These are phyloP conservation scores for Caradrina kadenii DNA, from an alignment of 2,888 invertebrate species.

Conservation along the genomic window DNA sequence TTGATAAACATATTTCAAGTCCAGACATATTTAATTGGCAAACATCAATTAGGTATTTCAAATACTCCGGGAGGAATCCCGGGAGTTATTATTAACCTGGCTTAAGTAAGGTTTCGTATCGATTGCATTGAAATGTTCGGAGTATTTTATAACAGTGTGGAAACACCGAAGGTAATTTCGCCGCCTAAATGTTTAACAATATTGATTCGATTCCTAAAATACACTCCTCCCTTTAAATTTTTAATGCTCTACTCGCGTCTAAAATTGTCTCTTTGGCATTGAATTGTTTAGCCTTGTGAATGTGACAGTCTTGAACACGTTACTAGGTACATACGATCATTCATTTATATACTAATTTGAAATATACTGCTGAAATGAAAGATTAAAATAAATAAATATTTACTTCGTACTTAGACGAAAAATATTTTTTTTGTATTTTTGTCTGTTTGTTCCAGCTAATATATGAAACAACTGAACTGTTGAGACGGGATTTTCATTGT, in stretches of 20 bases:
- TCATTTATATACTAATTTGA: neutral
- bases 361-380: too few species aligned
- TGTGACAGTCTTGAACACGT: neutral
- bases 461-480: too few species aligned
- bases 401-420: too few species aligned
- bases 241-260: constrained; percentile 3
- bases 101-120: constrained; percentile 33
- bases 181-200: constrained; percentile 27
- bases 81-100: constrained; percentile 24
- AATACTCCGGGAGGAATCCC: neutral
- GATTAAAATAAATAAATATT: too few species aligned
- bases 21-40: constrained; percentile 1
- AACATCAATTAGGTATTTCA: constrained; percentile 3
- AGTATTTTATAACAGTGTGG: constrained; percentile 40
- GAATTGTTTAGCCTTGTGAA: neutral
- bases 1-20: neutral
- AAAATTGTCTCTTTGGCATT: constrained; percentile 12
- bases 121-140: constrained; percentile 32
- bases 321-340: neutral
- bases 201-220: constrained; percentile 39
- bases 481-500: too few species aligned
- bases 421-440: too few species aligned
- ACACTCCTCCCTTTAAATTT: constrained; percentile 13
- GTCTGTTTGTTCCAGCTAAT: too few species aligned
- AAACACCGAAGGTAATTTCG: neutral